phyloP scores from a whole-genome alignment of 2,797 vertebrate species.

The Molossus molossus region DNA sequence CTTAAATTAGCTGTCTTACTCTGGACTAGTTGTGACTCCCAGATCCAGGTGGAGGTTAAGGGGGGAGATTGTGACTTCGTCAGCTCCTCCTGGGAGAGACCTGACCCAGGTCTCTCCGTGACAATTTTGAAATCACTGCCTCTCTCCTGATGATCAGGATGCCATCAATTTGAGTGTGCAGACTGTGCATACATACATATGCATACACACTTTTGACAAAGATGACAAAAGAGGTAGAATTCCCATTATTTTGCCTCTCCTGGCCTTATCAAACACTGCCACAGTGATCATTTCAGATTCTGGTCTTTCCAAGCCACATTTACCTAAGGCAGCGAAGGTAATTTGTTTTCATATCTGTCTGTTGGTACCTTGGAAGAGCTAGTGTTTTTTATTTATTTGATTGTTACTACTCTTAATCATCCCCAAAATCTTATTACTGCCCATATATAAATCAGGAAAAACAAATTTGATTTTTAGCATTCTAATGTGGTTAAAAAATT shows the following conservation, averaged over 20 bases:
- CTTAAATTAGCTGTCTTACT: background rate
- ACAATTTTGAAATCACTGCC: background rate
- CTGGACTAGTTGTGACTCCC: background rate
- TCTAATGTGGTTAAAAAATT: conserved; percentile 71
- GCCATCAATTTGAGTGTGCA: background rate
- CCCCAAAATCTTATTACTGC: conserved; percentile 72
- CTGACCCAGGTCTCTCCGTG: background rate
- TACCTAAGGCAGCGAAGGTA: background rate
- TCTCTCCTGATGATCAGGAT: background rate
- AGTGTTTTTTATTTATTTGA: conserved; percentile 70
- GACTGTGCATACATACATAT: background rate
- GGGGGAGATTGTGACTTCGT: background rate
- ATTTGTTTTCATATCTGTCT: conserved; percentile 79
- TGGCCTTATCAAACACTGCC: background rate
- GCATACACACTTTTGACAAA: background rate
- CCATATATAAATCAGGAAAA: conserved; percentile 78
- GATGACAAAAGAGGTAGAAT: conserved; percentile 1
- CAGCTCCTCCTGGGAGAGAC: background rate
- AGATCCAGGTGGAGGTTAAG: background rate
- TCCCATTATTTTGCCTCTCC: background rate
- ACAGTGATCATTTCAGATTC: conserved; percentile 40
- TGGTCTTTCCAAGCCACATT: conserved; percentile 42
- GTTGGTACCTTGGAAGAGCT: conserved; percentile 45
- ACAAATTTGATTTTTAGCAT: conserved; percentile 79
- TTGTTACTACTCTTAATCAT: conserved; percentile 75